phyloP scores from a whole-genome alignment of 2,797 vertebrate genomes.

The Antennarius maculatus region DNA sequence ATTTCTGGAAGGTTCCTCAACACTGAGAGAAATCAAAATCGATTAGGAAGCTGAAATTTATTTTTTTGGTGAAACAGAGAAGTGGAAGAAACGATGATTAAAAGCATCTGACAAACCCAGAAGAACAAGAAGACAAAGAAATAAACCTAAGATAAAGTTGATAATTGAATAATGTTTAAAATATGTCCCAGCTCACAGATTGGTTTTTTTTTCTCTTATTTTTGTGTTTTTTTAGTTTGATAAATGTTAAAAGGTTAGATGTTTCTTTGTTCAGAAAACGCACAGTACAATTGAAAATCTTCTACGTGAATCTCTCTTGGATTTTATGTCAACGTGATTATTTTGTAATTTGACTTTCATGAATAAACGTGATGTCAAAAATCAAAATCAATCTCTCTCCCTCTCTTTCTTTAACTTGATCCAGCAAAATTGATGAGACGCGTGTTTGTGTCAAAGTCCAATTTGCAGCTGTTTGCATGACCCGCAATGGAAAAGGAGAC shows the following conservation, averaged over 20 bases:
- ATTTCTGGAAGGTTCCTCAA: not conserved
- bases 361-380: too few relatives aligned
- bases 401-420: not conserved
- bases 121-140: not conserved
- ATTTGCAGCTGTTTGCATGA: not conserved
- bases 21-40: not conserved
- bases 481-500: constrained; percentile 77
- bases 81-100: constrained; percentile 2
- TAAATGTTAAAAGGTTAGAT: too few relatives aligned
- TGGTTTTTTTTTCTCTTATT: not conserved
- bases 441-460: constrained; percentile 47
- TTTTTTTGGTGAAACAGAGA: not conserved
- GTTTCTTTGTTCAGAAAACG: too few relatives aligned
- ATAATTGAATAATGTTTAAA: constrained; percentile 34
- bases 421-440: not conserved
- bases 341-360: too few relatives aligned
- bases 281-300: too few relatives aligned
- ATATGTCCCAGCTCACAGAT: constrained; percentile 8
- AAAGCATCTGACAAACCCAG: not conserved
- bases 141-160: constrained; percentile 13
- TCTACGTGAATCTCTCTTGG: too few relatives aligned
- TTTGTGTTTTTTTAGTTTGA: too few relatives aligned
- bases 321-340: too few relatives aligned
- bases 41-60: not conserved
- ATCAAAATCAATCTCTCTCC: too few relatives aligned